phyloP scores from a whole-genome alignment of 2,113 vertebrate genomes.

The Heterocephalus glaber region DNA sequence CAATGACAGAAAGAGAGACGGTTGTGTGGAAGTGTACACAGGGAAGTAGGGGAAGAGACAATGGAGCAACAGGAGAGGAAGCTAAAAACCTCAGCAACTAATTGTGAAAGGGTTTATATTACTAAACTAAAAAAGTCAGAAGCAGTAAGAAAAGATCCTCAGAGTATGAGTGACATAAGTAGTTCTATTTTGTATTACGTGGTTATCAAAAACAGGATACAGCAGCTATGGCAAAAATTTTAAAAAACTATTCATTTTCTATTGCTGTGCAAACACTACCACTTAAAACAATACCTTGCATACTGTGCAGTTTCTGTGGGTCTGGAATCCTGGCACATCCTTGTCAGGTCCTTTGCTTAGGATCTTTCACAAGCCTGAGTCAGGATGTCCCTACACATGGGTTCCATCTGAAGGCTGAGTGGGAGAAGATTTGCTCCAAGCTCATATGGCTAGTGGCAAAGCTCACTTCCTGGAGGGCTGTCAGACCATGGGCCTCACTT shows the following conservation, averaged over 20 bases:
- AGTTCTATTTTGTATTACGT: not conserved
- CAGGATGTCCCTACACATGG: not conserved
- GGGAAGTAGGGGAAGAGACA: not conserved
- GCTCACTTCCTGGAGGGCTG: not conserved
- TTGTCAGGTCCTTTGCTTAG: not conserved
- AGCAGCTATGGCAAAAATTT: not conserved
- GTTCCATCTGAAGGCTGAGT: not conserved
- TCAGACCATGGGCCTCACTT: not conserved
- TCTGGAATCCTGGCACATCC: not conserved
- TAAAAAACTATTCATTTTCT: not conserved
- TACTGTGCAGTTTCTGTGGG: not conserved
- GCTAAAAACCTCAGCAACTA: not conserved
- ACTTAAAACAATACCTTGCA: not conserved
- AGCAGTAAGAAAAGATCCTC: not conserved
- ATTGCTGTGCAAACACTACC: not conserved
- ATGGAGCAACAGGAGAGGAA: not conserved
- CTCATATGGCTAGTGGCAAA: not conserved
- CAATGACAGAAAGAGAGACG: not conserved
- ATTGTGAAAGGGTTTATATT: not conserved
- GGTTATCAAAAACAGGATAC: not conserved
- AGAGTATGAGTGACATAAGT: not conserved
- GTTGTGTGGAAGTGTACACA: not conserved
- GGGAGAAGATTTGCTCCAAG: not conserved
- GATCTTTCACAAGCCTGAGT: not conserved
- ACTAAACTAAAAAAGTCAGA: not conserved